These are phyloP conservation scores for Mylabris phalerata DNA, from an alignment of 1,140 invertebrate genomes.

Conservation along the genomic window DNA sequence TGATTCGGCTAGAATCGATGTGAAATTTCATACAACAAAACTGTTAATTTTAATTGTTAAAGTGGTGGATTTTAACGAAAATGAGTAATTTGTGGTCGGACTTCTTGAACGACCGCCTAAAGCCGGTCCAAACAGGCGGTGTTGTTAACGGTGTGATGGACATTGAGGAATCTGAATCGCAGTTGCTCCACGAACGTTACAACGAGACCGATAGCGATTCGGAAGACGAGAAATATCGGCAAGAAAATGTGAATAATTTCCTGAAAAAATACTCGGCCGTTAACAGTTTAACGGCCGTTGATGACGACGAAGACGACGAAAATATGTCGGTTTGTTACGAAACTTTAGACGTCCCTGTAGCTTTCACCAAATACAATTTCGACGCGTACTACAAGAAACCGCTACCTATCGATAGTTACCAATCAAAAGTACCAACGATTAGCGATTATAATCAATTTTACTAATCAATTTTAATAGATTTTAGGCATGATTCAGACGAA, in stretches of 20 bases:
- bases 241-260: neutral
- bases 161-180: neutral
- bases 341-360: neutral
- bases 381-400: slow-evolving; percentile 21
- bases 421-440: slow-evolving; percentile 7
- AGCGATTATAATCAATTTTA: slow-evolving; percentile 7
- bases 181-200: neutral
- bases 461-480: slow-evolving; percentile 42
- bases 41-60: too few relatives aligned
- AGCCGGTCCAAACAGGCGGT: neutral
- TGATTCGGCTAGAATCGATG: neutral
- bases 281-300: neutral
- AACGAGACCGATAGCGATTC: neutral
- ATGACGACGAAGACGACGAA: slow-evolving; percentile 4
- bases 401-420: slow-evolving; percentile 27
- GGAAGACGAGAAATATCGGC: neutral
- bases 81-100: slow-evolving; percentile 7
- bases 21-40: too few relatives aligned
- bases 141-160: slow-evolving; percentile 1
- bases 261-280: neutral
- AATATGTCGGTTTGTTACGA: neutral
- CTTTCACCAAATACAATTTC: slow-evolving; percentile 27
- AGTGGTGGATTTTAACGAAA: neutral
- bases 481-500: slow-evolving; percentile 57
- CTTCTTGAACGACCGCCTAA: neutral